Evolutionary conservation across 2,888 invertebrate genomes (phyloP), one percentile per base, ranked within the genome.

Genomic region (Polietes domitor): DNA sequence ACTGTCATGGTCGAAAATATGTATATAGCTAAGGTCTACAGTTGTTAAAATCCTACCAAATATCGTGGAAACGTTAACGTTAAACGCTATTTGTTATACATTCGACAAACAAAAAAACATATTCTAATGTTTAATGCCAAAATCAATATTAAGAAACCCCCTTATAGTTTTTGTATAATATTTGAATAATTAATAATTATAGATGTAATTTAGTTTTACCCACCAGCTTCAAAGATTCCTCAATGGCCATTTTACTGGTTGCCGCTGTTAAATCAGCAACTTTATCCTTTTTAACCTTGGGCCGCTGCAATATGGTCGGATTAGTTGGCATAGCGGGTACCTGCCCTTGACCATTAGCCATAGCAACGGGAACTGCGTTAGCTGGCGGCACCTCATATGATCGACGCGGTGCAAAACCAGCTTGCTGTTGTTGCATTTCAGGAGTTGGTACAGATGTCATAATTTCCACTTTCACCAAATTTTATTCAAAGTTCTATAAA

Each of bases 361-460:
- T 73, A 77, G 77, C 74, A 80, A 68, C 28, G 5, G 80, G 77
- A 65, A 82, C 80, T 9, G 86, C 70, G 15, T 87, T 80, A 68
- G 68, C 17, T 5, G 50, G 63, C 9, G 50, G 77, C 71, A 86
- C 88, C 10, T 91, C 90, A 82, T 91, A 91, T 53, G 89, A 90
- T 26, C 91, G 91, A 9, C 92, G 90, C 9, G 92, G 92, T 41
- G 92, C 92, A 80, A 88, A 92, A 2, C 92, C 92, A n/a, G 88
- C 85, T 81, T 89, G 89, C 37, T 86, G 87, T 9, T 87, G 88
- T 12, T 83, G 81, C 19, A 37, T n/a, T 9, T 82, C 85, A 41
- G 74, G 55, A 58, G 65, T 80, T 21, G 78, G 73, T 53, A 47
- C 53, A 24, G 80, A 17, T 15, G 81, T 76, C 84, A 84, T 84